Conservation (phyloP, 1,140 invertebrate species). For the Theocolax elegans region DNA sequence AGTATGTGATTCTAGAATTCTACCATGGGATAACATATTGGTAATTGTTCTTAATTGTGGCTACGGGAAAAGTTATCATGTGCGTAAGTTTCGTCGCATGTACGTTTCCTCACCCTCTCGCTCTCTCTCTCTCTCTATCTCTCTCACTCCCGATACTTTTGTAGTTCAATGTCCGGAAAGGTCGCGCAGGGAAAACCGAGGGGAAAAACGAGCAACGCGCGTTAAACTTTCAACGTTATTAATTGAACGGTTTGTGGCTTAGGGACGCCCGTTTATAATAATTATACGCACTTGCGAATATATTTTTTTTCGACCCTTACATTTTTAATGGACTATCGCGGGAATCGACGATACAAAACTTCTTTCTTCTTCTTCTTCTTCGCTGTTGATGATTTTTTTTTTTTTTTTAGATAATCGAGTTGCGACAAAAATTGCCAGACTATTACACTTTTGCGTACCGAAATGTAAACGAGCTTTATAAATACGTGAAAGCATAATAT, state of each 20-base stretch:
- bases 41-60: conserved; percentile 34
- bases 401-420: too few relatives aligned
- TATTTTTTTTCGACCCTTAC: neutral
- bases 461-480: too few relatives aligned
- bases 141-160: neutral
- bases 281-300: too few relatives aligned
- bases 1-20: conserved; percentile 1
- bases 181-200: neutral
- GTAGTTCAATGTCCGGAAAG: conserved; percentile 12
- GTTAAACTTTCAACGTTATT: conserved; percentile 17
- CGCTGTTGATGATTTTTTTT: too few relatives aligned
- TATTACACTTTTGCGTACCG: too few relatives aligned
- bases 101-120: neutral
- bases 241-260: conserved; percentile 24
- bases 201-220: conserved; percentile 4
- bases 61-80: neutral
- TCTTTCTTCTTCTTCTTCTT: too few relatives aligned
- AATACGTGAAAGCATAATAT: too few relatives aligned
- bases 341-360: neutral
- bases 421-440: too few relatives aligned
- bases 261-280: neutral
- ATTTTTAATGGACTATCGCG: neutral
- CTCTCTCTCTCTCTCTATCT: too few relatives aligned
- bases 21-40: conserved; percentile 2
- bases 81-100: conserved; percentile 14